Conservation (phyloP, 2,113 vertebrate genomes). For the Camelus dromedarius region DNA sequence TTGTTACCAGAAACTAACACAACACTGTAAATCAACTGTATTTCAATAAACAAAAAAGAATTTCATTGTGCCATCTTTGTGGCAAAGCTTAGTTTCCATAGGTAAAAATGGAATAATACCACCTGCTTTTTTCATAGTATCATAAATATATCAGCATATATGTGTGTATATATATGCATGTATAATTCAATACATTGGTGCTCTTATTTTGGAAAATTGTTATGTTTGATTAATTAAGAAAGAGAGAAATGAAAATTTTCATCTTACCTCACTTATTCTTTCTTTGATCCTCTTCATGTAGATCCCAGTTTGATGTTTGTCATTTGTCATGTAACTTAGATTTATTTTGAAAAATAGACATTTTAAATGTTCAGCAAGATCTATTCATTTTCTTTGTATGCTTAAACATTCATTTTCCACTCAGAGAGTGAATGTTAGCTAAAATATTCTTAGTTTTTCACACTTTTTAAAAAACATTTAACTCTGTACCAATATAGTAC, state of each 20-base stretch:
- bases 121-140: background rate
- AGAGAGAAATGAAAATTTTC: background rate
- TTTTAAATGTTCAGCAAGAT: background rate
- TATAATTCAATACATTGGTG: background rate
- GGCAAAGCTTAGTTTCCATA: background rate
- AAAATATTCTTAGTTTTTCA: background rate
- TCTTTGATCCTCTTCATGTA: background rate
- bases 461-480: background rate
- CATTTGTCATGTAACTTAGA: background rate
- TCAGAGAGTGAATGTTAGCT: background rate
- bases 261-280: background rate
- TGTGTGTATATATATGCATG: background rate
- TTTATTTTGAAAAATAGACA: conserved; percentile 18
- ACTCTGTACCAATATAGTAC: background rate
- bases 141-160: background rate
- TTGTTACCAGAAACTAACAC: too few species aligned
- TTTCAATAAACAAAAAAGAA: background rate
- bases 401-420: background rate
- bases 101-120: background rate
- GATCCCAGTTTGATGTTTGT: background rate
- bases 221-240: background rate
- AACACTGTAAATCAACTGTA: too few species aligned
- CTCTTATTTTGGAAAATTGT: background rate
- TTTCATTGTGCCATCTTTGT: background rate
- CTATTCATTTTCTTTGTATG: background rate